Percentiles rank a stretch among this genome's conserved stretches.
Evolutionary conservation across 2,113 vertebrate species (phyloP).

Genomic region (Sialia sialis): DNA sequence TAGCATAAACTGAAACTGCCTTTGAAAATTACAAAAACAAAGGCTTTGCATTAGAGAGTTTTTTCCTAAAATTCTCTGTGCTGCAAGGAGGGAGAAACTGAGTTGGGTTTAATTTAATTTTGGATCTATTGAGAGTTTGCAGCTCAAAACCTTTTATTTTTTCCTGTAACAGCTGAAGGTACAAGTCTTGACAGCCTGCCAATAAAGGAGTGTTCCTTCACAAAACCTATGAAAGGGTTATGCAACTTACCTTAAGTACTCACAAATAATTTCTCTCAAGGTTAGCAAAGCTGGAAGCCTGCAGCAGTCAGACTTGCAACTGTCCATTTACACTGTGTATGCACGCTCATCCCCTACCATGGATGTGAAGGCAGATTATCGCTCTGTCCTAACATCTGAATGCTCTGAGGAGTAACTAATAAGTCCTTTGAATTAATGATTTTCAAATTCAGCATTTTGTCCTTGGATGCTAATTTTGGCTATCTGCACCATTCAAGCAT

Average conservation of each 20-base stretch:
- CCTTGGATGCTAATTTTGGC: background rate
- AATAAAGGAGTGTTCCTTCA: background rate
- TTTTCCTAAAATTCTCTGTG: background rate
- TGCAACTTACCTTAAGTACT: background rate
- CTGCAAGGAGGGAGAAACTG: background rate
- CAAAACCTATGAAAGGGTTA: background rate
- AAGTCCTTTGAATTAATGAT: background rate
- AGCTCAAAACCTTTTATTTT: background rate
- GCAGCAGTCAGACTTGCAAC: background rate
- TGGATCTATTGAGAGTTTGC: background rate
- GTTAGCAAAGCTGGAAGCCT: background rate
- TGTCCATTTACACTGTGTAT: background rate
- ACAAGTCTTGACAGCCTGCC: background rate
- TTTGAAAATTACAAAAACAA: background rate
- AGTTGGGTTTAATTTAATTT: background rate
- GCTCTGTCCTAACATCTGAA: fast-evolving
- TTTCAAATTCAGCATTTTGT: background rate
- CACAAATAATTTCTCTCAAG: background rate
- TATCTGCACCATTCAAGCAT: background rate
- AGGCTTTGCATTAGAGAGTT: background rate
- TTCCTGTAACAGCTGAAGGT: background rate
- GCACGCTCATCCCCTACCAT: background rate
- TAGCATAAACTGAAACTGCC: background rate
- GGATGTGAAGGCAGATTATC: background rate
- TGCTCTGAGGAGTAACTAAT: background rate